phyloP scores from a whole-genome alignment of 2,888 invertebrate genomes.

The Gymnocheta viridis region DNA sequence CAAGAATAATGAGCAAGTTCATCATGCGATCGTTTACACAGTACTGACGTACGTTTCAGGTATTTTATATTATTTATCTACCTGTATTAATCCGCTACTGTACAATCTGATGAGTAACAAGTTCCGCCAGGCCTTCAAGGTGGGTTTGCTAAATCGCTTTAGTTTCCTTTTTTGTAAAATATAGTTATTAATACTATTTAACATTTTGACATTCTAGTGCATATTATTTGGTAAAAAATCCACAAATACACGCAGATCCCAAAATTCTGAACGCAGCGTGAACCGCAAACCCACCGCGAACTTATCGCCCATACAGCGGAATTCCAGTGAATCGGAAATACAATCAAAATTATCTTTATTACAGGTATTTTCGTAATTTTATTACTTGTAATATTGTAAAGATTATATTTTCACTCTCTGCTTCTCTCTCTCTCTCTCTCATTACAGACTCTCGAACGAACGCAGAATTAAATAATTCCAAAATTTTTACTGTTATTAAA shows the following conservation, averaged over 20 bases:
- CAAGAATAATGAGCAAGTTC: conserved; percentile 32
- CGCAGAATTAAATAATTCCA: no score
- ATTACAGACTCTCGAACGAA: no score
- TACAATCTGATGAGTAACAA: conserved; percentile 98
- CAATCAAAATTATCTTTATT: conserved; percentile 82
- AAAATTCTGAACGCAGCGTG: conserved; percentile 74
- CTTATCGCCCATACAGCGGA: conserved; percentile 83
- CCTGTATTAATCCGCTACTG: conserved; percentile 95
- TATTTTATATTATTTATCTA: conserved; percentile 94
- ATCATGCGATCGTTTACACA: conserved; percentile 78
- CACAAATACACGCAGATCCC: conserved; percentile 80
- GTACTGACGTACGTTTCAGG: conserved; percentile 89
- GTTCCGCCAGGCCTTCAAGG: conserved; percentile 96
- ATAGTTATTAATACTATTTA: not conserved
- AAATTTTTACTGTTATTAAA: no score
- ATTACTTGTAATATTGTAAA: no score
- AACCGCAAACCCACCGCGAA: conserved; percentile 74
- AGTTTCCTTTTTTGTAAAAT: not conserved
- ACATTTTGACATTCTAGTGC: conserved; percentile 75
- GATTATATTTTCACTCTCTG: no score
- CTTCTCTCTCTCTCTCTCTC: no score
- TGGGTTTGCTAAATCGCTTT: conserved; percentile 77
- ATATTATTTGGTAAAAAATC: conserved; percentile 78
- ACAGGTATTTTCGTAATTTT: conserved; percentile 78
- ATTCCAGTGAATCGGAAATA: conserved; percentile 82